Percentiles rank a stretch among this genome's conserved stretches.
phyloP scores from a whole-genome alignment of 2,888 invertebrate species.

The Petrolisthes cinctipes region DNA sequence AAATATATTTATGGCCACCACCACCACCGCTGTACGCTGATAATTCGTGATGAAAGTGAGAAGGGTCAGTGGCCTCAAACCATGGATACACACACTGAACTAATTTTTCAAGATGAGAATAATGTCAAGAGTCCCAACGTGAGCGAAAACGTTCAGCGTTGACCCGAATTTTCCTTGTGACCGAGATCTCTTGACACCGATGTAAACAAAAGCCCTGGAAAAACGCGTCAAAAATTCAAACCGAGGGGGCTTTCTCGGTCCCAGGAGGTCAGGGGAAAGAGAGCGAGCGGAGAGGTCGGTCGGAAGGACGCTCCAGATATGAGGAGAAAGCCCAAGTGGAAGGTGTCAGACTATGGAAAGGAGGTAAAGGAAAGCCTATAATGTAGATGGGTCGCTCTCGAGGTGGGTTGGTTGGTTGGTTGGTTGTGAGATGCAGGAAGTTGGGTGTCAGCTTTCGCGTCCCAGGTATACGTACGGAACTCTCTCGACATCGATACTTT shows the following conservation, averaged over 20 bases:
- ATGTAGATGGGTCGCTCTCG: neutral
- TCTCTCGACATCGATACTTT: neutral
- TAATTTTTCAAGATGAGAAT: too few species aligned
- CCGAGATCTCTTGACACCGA: slow-evolving; percentile 13
- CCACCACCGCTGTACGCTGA: too few species aligned
- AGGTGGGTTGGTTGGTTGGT: neutral
- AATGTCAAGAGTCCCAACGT: neutral
- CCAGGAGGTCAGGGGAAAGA: neutral
- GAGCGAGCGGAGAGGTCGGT: neutral
- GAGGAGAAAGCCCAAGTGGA: neutral
- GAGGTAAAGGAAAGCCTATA: slow-evolving; percentile 6
- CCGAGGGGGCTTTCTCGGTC: slow-evolving; percentile 1
- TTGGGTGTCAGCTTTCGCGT: neutral
- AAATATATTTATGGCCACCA: too few species aligned
- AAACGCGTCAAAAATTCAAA: neutral
- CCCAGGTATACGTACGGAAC: neutral
- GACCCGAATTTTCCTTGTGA: slow-evolving; percentile 2
- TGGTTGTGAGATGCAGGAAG: neutral
- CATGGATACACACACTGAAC: too few species aligned
- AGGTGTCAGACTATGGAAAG: neutral
- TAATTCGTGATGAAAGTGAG: too few species aligned
- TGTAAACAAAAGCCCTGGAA: slow-evolving; percentile 7
- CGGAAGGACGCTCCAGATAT: neutral
- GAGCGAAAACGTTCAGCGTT: neutral
- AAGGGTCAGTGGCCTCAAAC: too few species aligned